Evolutionary conservation across 2,888 invertebrate species (phyloP).

Genomic region (Agrochola circellaris): DNA sequence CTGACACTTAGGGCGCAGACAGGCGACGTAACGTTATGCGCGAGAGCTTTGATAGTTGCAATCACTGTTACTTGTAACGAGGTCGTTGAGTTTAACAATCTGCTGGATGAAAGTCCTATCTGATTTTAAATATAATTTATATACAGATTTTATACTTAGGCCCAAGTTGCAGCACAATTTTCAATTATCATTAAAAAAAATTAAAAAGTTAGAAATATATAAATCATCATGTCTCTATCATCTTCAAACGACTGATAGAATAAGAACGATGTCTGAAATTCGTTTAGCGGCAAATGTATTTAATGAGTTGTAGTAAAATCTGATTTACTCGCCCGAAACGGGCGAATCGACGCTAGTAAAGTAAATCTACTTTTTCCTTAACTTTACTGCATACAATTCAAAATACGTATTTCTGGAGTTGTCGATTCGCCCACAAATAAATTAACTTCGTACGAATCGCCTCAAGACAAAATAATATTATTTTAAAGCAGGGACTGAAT

Average conservation of each 20-base stretch:
- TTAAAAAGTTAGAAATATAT: no score
- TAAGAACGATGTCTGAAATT: not conserved
- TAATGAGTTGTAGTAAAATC: not conserved
- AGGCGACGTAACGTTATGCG: conserved; percentile 27
- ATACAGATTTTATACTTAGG: conserved; percentile 1
- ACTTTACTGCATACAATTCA: no score
- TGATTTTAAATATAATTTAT: conserved; percentile 34
- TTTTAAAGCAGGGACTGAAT: no score
- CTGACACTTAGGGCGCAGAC: conserved; percentile 34
- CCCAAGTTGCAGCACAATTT: not conserved
- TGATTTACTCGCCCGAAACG: no score
- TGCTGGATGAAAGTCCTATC: conserved; percentile 41
- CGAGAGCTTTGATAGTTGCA: conserved; percentile 51
- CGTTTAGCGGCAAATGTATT: not conserved
- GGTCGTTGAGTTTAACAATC: conserved; percentile 48
- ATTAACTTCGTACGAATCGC: no score
- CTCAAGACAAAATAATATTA: no score
- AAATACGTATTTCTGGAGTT: no score
- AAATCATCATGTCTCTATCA: no score
- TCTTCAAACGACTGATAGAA: not conserved
- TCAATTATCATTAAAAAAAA: no score
- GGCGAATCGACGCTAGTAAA: no score
- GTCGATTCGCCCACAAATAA: no score
- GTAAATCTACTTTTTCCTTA: no score
- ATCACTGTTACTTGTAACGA: conserved; percentile 43